phyloP scores from a whole-genome alignment of 2,113 vertebrate species.

The Pontoporia blainvillei region DNA sequence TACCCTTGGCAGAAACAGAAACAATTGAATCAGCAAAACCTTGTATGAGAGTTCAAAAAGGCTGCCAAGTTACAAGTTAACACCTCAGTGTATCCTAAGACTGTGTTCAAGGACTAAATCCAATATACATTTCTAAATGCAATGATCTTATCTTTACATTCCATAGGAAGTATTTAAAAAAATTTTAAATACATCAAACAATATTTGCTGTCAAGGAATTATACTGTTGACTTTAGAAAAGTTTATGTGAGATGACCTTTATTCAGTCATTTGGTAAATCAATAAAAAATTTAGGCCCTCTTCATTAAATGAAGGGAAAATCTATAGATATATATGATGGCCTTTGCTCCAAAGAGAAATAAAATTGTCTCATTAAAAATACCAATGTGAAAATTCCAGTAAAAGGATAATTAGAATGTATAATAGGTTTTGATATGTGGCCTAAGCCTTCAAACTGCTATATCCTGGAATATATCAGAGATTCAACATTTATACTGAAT shows the following conservation, averaged over 20 bases:
- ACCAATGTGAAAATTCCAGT: background rate
- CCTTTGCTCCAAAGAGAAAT: background rate
- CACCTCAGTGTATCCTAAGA: background rate
- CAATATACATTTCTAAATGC: background rate
- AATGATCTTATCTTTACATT: background rate
- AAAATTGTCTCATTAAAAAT: background rate
- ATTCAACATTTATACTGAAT: background rate
- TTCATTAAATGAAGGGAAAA: background rate
- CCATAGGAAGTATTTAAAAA: background rate
- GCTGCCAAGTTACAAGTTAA: background rate
- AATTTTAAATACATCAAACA: background rate
- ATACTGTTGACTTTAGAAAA: background rate
- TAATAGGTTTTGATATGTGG: background rate
- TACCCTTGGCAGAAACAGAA: background rate
- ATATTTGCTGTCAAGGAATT: slow-evolving; percentile 12
- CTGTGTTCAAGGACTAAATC: background rate
- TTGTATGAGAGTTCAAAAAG: background rate
- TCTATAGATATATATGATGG: background rate
- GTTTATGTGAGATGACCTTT: background rate
- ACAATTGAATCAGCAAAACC: background rate
- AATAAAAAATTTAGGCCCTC: background rate
- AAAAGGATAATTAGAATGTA: background rate
- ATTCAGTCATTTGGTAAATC: background rate
- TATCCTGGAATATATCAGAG: background rate
- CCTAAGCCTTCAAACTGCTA: background rate